Base-by-base conservation (phyloP, 2,888 invertebrate species). In the Spodoptera exigua region DNA sequence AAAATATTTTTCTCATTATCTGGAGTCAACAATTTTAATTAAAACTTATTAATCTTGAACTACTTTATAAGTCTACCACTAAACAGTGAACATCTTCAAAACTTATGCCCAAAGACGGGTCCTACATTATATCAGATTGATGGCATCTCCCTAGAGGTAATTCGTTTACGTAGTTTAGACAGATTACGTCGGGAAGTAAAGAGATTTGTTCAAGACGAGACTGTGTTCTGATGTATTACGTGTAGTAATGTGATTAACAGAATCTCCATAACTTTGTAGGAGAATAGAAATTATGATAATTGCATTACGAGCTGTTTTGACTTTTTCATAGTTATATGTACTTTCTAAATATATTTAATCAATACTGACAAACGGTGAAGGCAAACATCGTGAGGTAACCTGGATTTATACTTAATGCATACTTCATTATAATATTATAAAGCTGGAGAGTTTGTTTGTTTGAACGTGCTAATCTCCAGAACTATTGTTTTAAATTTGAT, bases 91-190 rank as follows among this genome's bases (percentile, higher is more conserved):
- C n/a, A 14, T 57, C 46, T 48, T 44, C 37, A 43, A 21, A 70
- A 56, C 49, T 51, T 13, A 12, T 47, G 45, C 17, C 1, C 1
- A 21, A 53, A 55, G 68, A 60, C 35, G 21, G 43, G 44, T 74
- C 70, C 77, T 41, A 21, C 14, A 57, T 61, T 54, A 62, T 44
- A 16, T 41, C 1, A 54, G 40, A 61, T 46, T 34, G 49, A 68
- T 77, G 66, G 79, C 35, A 39, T 49, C 70, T 57, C 48, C 51
- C 18, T 34, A 53, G 53, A 44, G 54, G 69, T 80, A 80, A 80
- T 79, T 70, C 76, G 64, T 80, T 80, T 79, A 80, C 49, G 72
- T 74, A 77, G 78, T 79, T 71, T 63, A 78, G 77, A 69, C 68
- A 62, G 77, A 77, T 77, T 77, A 77, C 74, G 67, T 44, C 18